Evolutionary conservation across 2,113 vertebrate species (phyloP), one percentile per base, ranked within the genome.

Genomic region (Arenaria interpres): DNA sequence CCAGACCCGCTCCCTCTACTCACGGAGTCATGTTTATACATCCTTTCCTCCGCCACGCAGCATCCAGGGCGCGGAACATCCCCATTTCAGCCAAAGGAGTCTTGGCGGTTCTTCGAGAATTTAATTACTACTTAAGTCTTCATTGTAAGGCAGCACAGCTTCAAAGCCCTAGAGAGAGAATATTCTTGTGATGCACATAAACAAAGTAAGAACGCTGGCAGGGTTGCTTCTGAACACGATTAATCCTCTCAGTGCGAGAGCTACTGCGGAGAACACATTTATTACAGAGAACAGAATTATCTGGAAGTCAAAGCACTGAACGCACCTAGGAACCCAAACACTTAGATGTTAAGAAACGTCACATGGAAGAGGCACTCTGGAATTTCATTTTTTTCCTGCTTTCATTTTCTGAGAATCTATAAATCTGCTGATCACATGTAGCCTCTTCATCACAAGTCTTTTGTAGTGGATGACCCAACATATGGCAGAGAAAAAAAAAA

Each of bases 401-500:
- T 94, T 95, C 79, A 23, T 94, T 95, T 95, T 88, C 90, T 88
- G 77, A 85, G 25, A 39, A 43, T 94, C 83, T 85, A 76, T 80
- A 96, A 96, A 92, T 93, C 90, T 98, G 94, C 89, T 88, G 96
- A 78, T 97, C 96, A 93, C 56, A 63, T 76, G 95, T 71, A 92
- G 93, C 87, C 84, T 77, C 78, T 91, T 90, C 79, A 51, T 68
- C 56, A 2, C 19, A 93, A 90, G 76, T 57, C 75, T 97, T 96
- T 97, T 48, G 43, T 91, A 96, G 97, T 48, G 89, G 91, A 51
- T 90, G 95, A 94, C 95, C 96, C 96, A 94, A 96, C 96, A 97
- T 95, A 97, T 92, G 97, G 97, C 93, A 96, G 74, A 71, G 86
- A 20, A 59, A 56, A 32, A 56, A 56, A 94, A 97, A 97, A 88